Evolutionary conservation across 2,888 invertebrate species (phyloP), one percentile per base, ranked within the genome.

Genomic region (Ellobium chinense): DNA sequence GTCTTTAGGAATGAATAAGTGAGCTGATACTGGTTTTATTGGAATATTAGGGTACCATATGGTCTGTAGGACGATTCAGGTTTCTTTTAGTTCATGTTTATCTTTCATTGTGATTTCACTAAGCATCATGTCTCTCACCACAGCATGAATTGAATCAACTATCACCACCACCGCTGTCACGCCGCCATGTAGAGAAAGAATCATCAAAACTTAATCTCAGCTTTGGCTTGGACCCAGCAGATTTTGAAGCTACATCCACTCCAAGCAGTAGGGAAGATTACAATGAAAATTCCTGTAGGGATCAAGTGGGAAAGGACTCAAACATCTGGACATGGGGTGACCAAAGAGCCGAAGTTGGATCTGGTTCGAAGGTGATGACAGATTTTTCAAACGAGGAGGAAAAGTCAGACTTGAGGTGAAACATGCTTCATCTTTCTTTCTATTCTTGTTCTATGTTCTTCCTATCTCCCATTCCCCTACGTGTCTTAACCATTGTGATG

Each of bases 121-220:
- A n/a, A n/a, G n/a, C n/a, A n/a, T n/a, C n/a, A n/a, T n/a, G n/a
- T n/a, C n/a, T n/a, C n/a, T n/a, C n/a, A n/a, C n/a, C n/a, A n/a
- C 70, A 78, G 78, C 9, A 34, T 27, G 31, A 69, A 31, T 27
- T 68, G 29, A 34, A 58, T 4, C 70, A 72, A 34, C 21, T 76
- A 3, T 76, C 76, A n/a, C 66, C 76, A 14, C 65, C 66, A 1
- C 68, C 76, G 1, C 37, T 76, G 68, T 65, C 76, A 14, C 54
- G 68, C 7, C 9, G 9, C 21, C 76, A 76, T 58, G 66, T 60
- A 58, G 76, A 76, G 27, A 68, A 31, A 36, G 74, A 75, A 12
- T 65, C 65, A 1, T 63, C 63, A 9, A 62, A 63, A 46, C 46
- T 36, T 27, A 75, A 75, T 31, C 63, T 39, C 65, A 75, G 74